Percentiles rank a stretch among this genome's conserved stretches.
phyloP scores from a whole-genome alignment of 2,113 vertebrate genomes.

The western clawed frog (Xenopus tropicalis) region UCB_Xtro_10.0 CM004450.2:128718501-128719000 shows the following conservation, averaged over 20 bases:
- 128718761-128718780: not conserved
- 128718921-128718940: constrained; percentile 13
- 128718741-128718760: not conserved
- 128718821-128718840: constrained; percentile 23
- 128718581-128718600: no score
- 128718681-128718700: not conserved
- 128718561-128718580: no score
- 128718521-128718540: no score
- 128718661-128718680: no score
- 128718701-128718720: not conserved
- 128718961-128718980: constrained; percentile 37
- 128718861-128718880: constrained; percentile 11
- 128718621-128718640: no score
- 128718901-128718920: constrained; percentile 34
- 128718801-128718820: constrained; percentile 13
- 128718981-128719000: constrained; percentile 1
- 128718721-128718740: not conserved
- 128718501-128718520: no score
- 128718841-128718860: constrained; percentile 2
- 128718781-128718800: not conserved
- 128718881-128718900: constrained; percentile 23
- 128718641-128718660: no score
- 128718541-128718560: no score
- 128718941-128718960: constrained; percentile 40
- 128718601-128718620: no score